Evolutionary conservation across 2,113 vertebrate genomes (phyloP).

Genomic region (Apeltes quadracus): DNA sequence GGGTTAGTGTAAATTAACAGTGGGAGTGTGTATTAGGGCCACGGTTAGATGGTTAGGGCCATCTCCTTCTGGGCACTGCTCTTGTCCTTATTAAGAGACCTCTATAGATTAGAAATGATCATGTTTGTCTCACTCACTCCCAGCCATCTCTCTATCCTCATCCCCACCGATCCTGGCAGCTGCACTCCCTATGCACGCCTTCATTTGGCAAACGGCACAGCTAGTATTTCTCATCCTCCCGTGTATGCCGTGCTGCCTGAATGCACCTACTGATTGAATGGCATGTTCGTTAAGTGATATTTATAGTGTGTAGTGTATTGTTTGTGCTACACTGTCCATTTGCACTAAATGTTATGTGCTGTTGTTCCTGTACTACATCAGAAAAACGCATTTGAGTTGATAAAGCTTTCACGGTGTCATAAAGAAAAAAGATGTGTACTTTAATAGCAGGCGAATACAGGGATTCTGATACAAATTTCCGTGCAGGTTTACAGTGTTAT

Average conservation of each 20-base stretch:
- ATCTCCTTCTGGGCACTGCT: constrained; percentile 55
- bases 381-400: constrained; percentile 1
- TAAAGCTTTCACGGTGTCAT: not conserved
- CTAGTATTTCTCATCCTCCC: constrained; percentile 42
- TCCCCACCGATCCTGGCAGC: constrained; percentile 13
- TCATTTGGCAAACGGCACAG: constrained; percentile 35
- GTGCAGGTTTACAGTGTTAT: constrained; percentile 19
- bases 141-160: constrained; percentile 15
- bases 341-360: not conserved
- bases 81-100: constrained; percentile 44
- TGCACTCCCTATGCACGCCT: constrained; percentile 26
- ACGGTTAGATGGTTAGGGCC: constrained; percentile 48
- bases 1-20: constrained; percentile 53
- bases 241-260: constrained; percentile 21
- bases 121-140: constrained; percentile 36
- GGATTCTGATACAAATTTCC: constrained; percentile 20
- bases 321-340: constrained; percentile 38
- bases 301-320: constrained; percentile 36
- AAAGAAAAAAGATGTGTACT: not conserved
- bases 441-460: constrained; percentile 11
- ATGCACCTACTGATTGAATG: constrained; percentile 48
- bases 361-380: constrained; percentile 11
- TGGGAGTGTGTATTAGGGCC: constrained; percentile 40
- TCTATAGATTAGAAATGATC: constrained; percentile 63
- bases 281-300: constrained; percentile 46